Evolutionary conservation across 1,140 invertebrate genomes (phyloP).

Genomic region (Tetragnatha versicolor): DNA sequence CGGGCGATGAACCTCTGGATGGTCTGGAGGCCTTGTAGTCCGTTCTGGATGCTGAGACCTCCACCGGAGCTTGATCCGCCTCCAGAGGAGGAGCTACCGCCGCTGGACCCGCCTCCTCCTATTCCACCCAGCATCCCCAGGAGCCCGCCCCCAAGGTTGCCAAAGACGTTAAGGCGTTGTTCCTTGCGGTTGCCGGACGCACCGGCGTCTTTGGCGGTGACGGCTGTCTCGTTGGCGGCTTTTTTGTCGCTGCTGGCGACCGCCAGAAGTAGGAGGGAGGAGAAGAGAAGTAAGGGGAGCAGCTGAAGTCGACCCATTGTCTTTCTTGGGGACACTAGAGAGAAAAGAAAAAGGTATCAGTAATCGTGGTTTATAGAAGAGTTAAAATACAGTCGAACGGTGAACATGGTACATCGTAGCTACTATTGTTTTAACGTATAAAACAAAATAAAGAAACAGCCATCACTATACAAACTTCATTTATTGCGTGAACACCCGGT

Average conservation of each 20-base stretch:
- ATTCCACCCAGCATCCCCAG: background rate
- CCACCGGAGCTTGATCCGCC: background rate
- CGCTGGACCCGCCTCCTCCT: background rate
- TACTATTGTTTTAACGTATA: no score
- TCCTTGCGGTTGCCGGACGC: background rate
- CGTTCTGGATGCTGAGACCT: slow-evolving; percentile 22
- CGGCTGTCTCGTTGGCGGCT: slow-evolving; percentile 3
- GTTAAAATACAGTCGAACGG: no score
- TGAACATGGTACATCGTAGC: no score
- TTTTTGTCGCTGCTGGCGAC: background rate
- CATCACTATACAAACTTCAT: no score
- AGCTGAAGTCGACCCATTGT: background rate
- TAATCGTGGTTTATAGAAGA: no score
- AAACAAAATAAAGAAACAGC: no score
- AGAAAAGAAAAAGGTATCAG: no score
- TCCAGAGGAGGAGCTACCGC: background rate
- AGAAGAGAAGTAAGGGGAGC: background rate
- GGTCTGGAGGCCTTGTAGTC: slow-evolving; percentile 30
- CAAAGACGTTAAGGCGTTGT: background rate
- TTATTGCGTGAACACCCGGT: no score
- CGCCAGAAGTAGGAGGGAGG: background rate
- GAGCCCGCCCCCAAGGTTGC: slow-evolving; percentile 4
- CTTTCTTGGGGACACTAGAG: no score
- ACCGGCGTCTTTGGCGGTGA: background rate
- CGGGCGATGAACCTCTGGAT: slow-evolving; percentile 29